Base-by-base conservation (phyloP, 2,888 invertebrate species). In the Lycocerus yunnanus region DNA sequence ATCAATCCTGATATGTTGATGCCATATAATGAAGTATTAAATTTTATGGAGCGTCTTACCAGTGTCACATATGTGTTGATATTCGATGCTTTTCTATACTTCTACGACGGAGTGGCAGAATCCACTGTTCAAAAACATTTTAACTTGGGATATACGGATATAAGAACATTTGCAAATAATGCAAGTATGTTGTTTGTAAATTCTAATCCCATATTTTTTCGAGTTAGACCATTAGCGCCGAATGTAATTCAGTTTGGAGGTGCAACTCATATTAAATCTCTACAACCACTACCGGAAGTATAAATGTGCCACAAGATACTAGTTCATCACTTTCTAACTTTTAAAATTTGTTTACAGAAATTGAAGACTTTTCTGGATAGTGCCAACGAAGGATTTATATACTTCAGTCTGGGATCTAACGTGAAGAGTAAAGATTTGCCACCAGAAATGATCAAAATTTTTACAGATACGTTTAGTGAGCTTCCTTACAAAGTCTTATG, bases 111-210 rank as follows among this genome's bases (percentile, higher is more conserved):
- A 27, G 3, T 27, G 13, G 0, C 0, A 3, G 24, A 43, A 2
- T 15, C 67, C 10, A 8, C 13, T 16, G 68, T 81, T 6, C 74
- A 71, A 59, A 82, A 80, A 58, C 81, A 83, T 78, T 85, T 86
- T 69, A 85, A 85, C 0, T 76, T 82, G 2, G 79, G 81, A 65
- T 76, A 82, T 59, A 83, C 85, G 1, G 15, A 74, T n/a, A n/a
- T 82, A 1, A 10, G 14, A 9, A 83, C 83, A 1, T 71, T 85
- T 11, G 80, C 78, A 20, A 80, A 82, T 61, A 82, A 82, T 66
- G 81, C 83, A 20, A 84, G 83, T 71, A 80, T 86, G 83, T 58
- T 86, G 20, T 85, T 87, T 69, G 68, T 84, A 6, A 84, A 84
- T 72, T 79, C 80, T 0, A 82, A 86, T 82, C 83, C 84, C 0